Percentiles rank a stretch among this genome's conserved stretches.
phyloP scores from a whole-genome alignment of 2,113 vertebrate species.

The Gavialis gangeticus region DNA sequence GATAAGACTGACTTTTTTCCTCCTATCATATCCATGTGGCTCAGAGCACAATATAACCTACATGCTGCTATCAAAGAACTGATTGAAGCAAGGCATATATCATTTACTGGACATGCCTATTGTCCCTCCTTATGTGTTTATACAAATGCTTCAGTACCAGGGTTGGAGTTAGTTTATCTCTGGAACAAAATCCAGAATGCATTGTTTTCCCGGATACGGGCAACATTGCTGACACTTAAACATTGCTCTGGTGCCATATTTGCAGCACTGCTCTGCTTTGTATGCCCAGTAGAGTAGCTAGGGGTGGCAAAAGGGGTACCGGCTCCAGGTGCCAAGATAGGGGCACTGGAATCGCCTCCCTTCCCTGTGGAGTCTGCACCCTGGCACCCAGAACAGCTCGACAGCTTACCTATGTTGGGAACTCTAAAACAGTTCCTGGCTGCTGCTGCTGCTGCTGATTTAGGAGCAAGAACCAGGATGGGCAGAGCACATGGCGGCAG shows the following conservation, averaged over 20 bases:
- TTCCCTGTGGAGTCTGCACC: too few species aligned
- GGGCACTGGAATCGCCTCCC: too few species aligned
- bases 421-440: too few species aligned
- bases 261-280: neutral
- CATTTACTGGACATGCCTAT: fast-evolving
- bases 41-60: neutral
- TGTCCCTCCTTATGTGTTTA: fast-evolving
- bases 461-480: too few species aligned
- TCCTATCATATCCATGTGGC: neutral
- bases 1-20: neutral
- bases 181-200: neutral
- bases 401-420: too few species aligned
- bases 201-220: neutral
- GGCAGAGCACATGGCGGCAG: too few species aligned
- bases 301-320: too few species aligned
- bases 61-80: neutral
- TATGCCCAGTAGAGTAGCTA: too few species aligned
- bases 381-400: too few species aligned
- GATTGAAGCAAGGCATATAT: neutral
- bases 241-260: neutral
- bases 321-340: too few species aligned
- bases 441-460: too few species aligned
- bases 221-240: fast-evolving
- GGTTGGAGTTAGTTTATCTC: fast-evolving
- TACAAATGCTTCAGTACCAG: fast-evolving